Percentiles rank a stretch among this genome's conserved stretches.
Evolutionary conservation across 2,888 invertebrate genomes (phyloP).

Genomic region (Harmothoe impar): DNA sequence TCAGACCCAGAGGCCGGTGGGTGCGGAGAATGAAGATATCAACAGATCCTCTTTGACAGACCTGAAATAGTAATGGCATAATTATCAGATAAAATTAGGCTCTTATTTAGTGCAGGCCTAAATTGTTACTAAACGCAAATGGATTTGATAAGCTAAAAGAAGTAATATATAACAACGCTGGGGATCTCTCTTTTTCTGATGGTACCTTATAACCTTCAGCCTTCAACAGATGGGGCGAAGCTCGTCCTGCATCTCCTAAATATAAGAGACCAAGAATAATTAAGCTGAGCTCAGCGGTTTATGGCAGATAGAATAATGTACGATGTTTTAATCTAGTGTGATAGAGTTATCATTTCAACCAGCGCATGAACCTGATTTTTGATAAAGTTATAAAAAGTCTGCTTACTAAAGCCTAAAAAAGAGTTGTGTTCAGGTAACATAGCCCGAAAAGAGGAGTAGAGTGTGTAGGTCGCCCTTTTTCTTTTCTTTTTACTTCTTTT

Average conservation of each 20-base stretch:
- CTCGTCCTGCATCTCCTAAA: neutral
- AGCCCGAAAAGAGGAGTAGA: no score
- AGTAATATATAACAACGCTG: no score
- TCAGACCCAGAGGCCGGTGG: slow-evolving; percentile 74
- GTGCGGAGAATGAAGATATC: slow-evolving; percentile 65
- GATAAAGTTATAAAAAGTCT: neutral
- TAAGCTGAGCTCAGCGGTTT: neutral
- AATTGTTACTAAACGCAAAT: no score
- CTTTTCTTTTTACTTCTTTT: no score
- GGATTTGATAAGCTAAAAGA: no score
- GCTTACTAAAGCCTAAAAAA: no score
- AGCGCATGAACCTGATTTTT: neutral
- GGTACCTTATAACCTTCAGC: neutral
- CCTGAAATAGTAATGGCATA: neutral
- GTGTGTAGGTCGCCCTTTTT: no score
- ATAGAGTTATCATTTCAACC: neutral
- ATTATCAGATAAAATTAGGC: slow-evolving; percentile 17
- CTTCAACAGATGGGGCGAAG: neutral
- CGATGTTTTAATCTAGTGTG: neutral
- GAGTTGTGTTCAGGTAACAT: neutral
- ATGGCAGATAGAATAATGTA: neutral
- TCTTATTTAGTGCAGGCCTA: neutral
- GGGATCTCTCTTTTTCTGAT: neutral
- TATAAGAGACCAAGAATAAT: no score
- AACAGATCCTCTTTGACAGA: slow-evolving; percentile 64